These are phyloP conservation scores for Equus przewalskii DNA, from an alignment of 2,113 vertebrate genomes.

Conservation along the genomic window DNA sequence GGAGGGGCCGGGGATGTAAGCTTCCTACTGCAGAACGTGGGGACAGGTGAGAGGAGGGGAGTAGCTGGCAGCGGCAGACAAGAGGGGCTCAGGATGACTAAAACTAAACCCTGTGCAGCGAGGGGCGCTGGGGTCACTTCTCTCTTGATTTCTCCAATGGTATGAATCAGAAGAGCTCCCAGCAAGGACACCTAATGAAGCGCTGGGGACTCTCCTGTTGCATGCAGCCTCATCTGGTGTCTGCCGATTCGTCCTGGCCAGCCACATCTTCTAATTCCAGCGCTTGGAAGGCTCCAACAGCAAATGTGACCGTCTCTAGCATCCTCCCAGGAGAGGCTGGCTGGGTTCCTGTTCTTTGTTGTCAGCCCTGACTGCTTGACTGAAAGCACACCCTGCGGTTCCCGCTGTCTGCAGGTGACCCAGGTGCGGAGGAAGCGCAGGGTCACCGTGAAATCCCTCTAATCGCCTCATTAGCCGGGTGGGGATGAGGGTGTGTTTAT, in stretches of 20 bases:
- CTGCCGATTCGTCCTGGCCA: accelerated
- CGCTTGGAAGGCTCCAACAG: background rate
- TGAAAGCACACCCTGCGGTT: background rate
- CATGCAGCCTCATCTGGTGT: background rate
- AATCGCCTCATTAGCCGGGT: constrained; percentile 74
- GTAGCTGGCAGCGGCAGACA: background rate
- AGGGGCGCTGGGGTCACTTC: background rate
- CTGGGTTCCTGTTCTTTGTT: constrained; percentile 58
- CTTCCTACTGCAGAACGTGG: background rate
- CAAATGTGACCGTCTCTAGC: accelerated
- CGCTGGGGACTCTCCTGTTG: background rate
- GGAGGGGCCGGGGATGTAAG: accelerated
- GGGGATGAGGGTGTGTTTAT: constrained; percentile 1
- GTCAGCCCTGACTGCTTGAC: background rate
- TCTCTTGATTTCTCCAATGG: background rate
- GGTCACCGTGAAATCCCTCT: constrained; percentile 57
- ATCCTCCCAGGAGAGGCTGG: constrained; percentile 31
- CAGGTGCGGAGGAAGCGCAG: constrained; percentile 67
- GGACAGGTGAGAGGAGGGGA: background rate
- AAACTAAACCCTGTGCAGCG: too few species aligned
- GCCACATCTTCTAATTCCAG: background rate
- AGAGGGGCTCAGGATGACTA: background rate
- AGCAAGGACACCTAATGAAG: background rate
- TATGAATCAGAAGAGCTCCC: background rate
- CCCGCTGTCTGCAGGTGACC: constrained; percentile 64